Base-by-base conservation (phyloP, 2,797 vertebrate genomes). In the Anolis apletophallus region DNA sequence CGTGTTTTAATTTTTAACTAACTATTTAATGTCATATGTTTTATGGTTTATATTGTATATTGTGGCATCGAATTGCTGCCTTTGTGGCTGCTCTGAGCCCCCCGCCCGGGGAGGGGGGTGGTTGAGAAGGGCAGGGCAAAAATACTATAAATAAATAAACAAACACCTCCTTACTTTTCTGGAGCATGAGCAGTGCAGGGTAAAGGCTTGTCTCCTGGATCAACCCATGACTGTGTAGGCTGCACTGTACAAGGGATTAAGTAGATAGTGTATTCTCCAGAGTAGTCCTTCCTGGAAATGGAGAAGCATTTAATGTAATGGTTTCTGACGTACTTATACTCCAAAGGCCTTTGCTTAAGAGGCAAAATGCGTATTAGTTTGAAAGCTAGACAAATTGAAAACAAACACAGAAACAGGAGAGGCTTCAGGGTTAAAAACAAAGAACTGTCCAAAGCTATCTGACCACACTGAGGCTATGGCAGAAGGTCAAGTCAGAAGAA, bases 121-220 rank as follows among this genome's bases (percentile, higher is more conserved):
- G n/a, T n/a, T n/a, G n/a, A n/a, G n/a, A n/a, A n/a, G n/a, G n/a
- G n/a, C n/a, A n/a, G n/a, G n/a, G n/a, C n/a, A n/a, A n/a, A n/a
- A n/a, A n/a, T n/a, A n/a, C n/a, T n/a, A n/a, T n/a, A n/a, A n/a
- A n/a, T n/a, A n/a, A n/a, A n/a, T n/a, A n/a, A n/a, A n/a, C n/a
- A n/a, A n/a, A n/a, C n/a, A n/a, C 12, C 71, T 84, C 36, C 95
- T 67, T 95, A 99, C 98, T 98, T 98, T 95, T 99, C 99, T 0
- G 98, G 97, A 85, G 98, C 98, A 0, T 99, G 99, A 17, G 98
- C 98, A 0, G 98, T 99, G 90, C 99, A 99, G 93, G 98, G 98
- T 93, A 99, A 94, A 67, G 98, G 96, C 88, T 99, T 99, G 91
- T 98, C 98, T 54, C 98, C 98, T 0, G 98, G 98, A 94, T 99